phyloP scores from a whole-genome alignment of 2,888 invertebrate species.

The Nymphalis polychloros region DNA sequence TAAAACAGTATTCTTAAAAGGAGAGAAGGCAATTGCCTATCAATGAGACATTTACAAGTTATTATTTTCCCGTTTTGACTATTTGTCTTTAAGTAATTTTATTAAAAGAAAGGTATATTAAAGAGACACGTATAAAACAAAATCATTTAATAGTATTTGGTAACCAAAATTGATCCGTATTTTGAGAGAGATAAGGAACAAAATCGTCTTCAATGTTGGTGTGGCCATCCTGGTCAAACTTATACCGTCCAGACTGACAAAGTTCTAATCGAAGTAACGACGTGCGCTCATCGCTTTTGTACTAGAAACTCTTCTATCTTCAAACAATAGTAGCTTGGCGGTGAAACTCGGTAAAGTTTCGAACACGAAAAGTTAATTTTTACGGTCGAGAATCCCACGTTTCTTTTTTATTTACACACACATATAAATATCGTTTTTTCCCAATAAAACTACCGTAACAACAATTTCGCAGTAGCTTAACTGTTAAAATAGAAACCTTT shows the following conservation, averaged over 20 bases:
- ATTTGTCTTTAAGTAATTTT: background rate
- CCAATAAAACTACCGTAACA: slow-evolving; percentile 8
- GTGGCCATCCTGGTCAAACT: slow-evolving; percentile 40
- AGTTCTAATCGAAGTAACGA: slow-evolving; percentile 67
- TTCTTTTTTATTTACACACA: slow-evolving; percentile 22
- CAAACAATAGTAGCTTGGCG: slow-evolving; percentile 50
- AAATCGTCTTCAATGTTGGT: slow-evolving; percentile 30
- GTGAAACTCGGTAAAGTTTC: slow-evolving; percentile 50
- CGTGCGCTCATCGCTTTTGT: slow-evolving; percentile 65
- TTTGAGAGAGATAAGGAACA: background rate
- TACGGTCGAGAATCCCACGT: slow-evolving; percentile 32
- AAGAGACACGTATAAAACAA: background rate
- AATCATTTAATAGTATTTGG: background rate
- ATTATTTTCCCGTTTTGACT: no score
- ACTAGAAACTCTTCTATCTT: slow-evolving; percentile 63
- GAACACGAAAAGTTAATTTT: slow-evolving; percentile 41
- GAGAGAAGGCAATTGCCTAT: no score
- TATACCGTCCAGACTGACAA: slow-evolving; percentile 48
- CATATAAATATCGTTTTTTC: slow-evolving; percentile 11
- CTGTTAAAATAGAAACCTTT: slow-evolving; percentile 21
- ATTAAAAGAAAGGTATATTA: background rate
- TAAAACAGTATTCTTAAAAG: no score
- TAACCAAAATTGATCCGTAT: slow-evolving; percentile 15
- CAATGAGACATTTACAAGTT: no score
- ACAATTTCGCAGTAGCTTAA: slow-evolving; percentile 12